These are phyloP conservation scores for Osmerus eperlanus DNA, from an alignment of 2,113 vertebrate genomes.

Conservation along the genomic window DNA sequence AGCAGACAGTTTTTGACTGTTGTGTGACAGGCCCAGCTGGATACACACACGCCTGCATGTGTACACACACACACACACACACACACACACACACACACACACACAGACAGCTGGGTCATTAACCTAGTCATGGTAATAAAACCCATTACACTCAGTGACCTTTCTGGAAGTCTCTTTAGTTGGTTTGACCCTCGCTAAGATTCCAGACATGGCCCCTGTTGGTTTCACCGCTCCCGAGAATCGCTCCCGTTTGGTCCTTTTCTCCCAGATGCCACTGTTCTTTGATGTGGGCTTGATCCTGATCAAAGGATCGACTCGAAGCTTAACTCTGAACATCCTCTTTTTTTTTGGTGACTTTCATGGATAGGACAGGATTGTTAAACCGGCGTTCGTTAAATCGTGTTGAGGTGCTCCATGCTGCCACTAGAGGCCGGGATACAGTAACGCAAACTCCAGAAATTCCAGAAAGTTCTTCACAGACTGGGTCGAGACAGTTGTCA, in stretches of 20 bases:
- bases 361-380: no score
- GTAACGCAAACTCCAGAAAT: no score
- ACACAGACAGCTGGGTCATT: neutral
- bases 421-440: no score
- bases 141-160: neutral
- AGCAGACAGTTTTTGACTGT: neutral
- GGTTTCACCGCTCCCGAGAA: neutral
- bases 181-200: conserved; percentile 1
- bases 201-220: conserved; percentile 4
- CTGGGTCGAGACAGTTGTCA: no score
- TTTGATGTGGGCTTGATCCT: no score
- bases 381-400: no score
- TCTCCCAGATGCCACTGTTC: no score
- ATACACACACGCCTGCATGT: neutral
- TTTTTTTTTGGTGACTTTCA: neutral
- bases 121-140: neutral
- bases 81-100: neutral
- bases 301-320: no score
- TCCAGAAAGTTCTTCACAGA: no score
- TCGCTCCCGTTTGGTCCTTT: neutral
- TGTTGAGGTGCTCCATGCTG: no score
- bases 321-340: neutral
- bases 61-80: neutral
- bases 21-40: neutral
- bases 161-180: neutral